Conservation (phyloP, 2,797 vertebrate species). For the Rhinoraja longicauda region DNA sequence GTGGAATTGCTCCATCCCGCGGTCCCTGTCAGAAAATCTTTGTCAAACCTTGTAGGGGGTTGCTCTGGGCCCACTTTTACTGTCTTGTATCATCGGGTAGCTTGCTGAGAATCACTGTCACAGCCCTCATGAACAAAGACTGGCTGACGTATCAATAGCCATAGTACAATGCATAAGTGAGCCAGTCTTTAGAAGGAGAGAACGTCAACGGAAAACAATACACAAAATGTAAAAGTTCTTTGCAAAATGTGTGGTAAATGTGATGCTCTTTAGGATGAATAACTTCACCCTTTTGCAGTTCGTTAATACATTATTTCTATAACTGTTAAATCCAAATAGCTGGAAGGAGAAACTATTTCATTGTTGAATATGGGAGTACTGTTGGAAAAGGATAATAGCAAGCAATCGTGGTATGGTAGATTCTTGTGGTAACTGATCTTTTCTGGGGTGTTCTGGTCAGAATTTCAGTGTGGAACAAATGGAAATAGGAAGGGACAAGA, state of each 20-base stretch:
- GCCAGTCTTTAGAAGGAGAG: background rate
- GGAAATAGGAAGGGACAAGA: background rate
- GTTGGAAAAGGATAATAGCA: slow-evolving; percentile 23
- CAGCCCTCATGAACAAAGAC: background rate
- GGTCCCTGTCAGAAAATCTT: background rate
- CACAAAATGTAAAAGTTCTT: background rate
- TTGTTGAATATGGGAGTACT: background rate
- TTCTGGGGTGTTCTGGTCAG: slow-evolving; percentile 9
- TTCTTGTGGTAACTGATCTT: background rate
- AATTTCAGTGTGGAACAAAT: slow-evolving; percentile 8
- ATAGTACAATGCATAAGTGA: background rate
- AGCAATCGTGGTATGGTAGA: background rate
- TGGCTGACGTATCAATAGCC: background rate
- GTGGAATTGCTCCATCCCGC: background rate
- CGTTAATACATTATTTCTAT: background rate
- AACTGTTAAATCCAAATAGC: background rate
- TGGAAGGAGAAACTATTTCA: background rate
- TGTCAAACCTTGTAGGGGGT: background rate
- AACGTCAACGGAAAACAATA: background rate
- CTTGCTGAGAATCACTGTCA: background rate
- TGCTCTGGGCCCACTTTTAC: background rate
- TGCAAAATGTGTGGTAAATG: background rate
- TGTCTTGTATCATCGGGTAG: background rate
- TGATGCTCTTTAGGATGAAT: background rate
- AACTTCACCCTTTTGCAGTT: background rate